A percentile compares a stretch with the other conserved stretches of the same genome.
These are phyloP conservation scores for Nomada ferruginata DNA, from an alignment of 2,888 invertebrate species.

Conservation along the genomic window DNA sequence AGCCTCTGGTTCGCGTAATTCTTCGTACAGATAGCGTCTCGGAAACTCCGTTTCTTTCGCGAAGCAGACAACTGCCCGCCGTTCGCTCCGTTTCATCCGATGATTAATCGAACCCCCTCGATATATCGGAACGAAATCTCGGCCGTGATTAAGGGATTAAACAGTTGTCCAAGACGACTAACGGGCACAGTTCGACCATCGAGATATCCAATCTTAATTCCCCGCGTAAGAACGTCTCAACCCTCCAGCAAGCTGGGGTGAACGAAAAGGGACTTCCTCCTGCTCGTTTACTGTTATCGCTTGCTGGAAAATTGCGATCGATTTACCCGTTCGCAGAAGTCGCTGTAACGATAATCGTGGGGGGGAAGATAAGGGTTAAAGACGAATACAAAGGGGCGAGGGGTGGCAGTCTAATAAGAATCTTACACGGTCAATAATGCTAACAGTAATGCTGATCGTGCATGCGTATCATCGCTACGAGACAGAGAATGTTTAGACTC, in stretches of 20 bases:
- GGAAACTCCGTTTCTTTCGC: conserved; percentile 10
- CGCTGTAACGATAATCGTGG: conserved; percentile 47
- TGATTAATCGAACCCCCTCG: conserved; percentile 48
- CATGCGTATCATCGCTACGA: no score
- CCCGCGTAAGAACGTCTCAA: conserved; percentile 49
- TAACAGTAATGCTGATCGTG: no score
- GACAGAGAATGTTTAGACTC: no score
- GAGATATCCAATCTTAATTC: conserved; percentile 67
- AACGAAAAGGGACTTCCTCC: background rate
- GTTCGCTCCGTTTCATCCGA: background rate
- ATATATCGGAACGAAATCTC: conserved; percentile 42
- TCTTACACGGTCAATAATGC: no score
- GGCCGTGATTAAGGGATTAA: conserved; percentile 65
- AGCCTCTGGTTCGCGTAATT: background rate
- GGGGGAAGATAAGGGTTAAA: conserved; percentile 43
- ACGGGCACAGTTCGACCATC: conserved; percentile 37
- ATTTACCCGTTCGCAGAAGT: conserved; percentile 48
- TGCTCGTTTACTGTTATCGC: conserved; percentile 59
- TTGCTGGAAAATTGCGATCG: conserved; percentile 49
- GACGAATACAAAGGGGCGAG: no score
- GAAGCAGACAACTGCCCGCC: background rate
- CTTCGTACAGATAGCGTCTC: background rate
- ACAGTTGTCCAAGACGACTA: conserved; percentile 59
- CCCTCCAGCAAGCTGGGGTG: conserved; percentile 13
- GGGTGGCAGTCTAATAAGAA: no score